Conservation (phyloP, 2,113 vertebrate species). For the Pachypanchax playfairii region DNA sequence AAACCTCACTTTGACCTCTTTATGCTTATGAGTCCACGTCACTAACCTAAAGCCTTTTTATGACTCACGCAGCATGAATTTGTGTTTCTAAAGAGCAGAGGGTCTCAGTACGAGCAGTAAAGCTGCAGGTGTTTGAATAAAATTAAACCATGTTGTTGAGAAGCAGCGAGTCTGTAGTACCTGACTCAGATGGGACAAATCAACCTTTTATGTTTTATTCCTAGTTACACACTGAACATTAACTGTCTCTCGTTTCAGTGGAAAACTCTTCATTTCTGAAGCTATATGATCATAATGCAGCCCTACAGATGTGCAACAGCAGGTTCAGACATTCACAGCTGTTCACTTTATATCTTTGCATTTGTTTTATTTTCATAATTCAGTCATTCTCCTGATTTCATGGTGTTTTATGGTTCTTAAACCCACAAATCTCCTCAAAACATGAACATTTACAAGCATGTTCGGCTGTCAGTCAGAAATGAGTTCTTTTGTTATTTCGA, state of each 20-base stretch:
- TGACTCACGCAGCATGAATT: constrained; percentile 19
- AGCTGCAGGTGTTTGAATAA: constrained; percentile 15
- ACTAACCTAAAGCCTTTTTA: constrained; percentile 6
- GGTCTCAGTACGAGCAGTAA: constrained; percentile 17
- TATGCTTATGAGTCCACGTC: constrained; percentile 5
- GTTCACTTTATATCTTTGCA: too few species aligned
- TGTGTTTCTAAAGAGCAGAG: constrained; percentile 47
- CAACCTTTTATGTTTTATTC: too few species aligned
- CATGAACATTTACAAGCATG: constrained; percentile 4
- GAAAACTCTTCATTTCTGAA: too few species aligned
- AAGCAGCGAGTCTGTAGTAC: neutral
- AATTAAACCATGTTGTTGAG: constrained; percentile 1
- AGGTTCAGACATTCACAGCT: too few species aligned
- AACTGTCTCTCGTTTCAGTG: too few species aligned
- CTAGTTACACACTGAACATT: too few species aligned
- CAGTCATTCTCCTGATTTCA: too few species aligned
- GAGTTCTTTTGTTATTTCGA: neutral
- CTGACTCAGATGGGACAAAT: too few species aligned
- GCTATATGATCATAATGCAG: too few species aligned
- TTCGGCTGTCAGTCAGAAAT: constrained; percentile 20
- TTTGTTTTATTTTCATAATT: too few species aligned
- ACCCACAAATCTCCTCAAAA: neutral
- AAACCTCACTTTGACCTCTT: constrained; percentile 33
- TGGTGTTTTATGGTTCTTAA: neutral
- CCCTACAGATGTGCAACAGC: too few species aligned